A percentile compares a stretch with the other conserved stretches of the same genome.
Conservation (phyloP, 2,888 invertebrate genomes). For the Melieria crassipennis region DNA sequence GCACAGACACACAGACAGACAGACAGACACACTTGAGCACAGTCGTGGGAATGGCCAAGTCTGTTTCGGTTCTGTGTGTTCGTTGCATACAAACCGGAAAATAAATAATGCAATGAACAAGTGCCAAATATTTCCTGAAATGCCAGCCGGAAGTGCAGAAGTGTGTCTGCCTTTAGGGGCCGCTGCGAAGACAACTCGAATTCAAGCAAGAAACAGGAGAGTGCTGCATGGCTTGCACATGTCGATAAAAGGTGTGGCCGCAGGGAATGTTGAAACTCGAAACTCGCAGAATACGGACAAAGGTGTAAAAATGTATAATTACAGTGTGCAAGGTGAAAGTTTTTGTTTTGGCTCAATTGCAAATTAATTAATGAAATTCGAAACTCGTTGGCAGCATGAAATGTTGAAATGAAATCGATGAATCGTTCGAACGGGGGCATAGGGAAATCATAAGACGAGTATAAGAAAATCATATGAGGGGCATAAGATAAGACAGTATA, state of each 20-base stretch:
- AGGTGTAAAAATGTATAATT: too few species aligned
- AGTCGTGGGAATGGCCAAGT: slow-evolving; percentile 19
- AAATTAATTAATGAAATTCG: too few species aligned
- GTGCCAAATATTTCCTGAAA: slow-evolving; percentile 50
- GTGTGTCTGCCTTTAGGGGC: slow-evolving; percentile 34
- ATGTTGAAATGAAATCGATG: too few species aligned
- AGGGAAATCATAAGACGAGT: too few species aligned
- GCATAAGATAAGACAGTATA: too few species aligned
- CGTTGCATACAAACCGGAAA: slow-evolving; percentile 36
- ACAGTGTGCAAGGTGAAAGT: too few species aligned
- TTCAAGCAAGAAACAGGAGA: neutral
- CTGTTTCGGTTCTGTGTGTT: slow-evolving; percentile 23
- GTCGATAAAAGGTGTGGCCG: neutral
- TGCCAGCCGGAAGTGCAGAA: slow-evolving; percentile 46
- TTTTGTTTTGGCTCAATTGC: too few species aligned
- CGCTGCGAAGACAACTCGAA: neutral
- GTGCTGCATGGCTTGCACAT: too few species aligned
- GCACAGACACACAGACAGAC: neutral
- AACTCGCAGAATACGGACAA: neutral
- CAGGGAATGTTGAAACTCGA: neutral
- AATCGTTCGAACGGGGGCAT: too few species aligned
- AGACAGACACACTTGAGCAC: slow-evolving; percentile 8
- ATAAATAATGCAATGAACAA: slow-evolving; percentile 46
- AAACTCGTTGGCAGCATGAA: too few species aligned
- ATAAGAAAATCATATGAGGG: too few species aligned